Evolutionary conservation across 2,888 invertebrate genomes (phyloP).

Genomic region (Clunio marinus): DNA sequence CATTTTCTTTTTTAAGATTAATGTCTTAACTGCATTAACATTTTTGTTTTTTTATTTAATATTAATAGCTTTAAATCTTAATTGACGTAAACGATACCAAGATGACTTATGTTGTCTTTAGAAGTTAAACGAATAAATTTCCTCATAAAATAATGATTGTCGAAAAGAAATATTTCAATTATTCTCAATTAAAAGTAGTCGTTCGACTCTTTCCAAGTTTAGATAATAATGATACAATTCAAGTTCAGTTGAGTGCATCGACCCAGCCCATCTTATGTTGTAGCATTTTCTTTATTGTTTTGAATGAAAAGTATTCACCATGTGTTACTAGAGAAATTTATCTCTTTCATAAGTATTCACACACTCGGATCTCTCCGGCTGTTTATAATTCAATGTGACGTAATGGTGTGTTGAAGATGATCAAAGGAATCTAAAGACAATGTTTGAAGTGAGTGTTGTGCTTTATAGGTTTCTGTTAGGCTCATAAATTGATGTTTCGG

Average conservation of each 20-base stretch:
- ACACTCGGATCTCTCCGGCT: too few species aligned
- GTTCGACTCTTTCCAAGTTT: background rate
- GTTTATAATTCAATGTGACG: background rate
- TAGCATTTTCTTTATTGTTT: background rate
- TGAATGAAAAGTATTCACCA: background rate
- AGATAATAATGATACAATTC: slow-evolving; percentile 1
- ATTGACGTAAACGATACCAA: too few species aligned
- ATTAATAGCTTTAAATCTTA: too few species aligned
- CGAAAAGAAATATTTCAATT: background rate
- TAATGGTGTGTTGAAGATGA: background rate
- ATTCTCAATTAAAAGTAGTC: background rate
- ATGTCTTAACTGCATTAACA: too few species aligned
- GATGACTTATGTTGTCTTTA: too few species aligned
- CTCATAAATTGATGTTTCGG: background rate
- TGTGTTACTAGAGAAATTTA: background rate
- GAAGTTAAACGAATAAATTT: too few species aligned
- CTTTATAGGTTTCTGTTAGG: background rate
- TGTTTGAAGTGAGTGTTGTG: background rate
- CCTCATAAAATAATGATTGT: too few species aligned
- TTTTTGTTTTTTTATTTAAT: too few species aligned
- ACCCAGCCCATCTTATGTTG: background rate
- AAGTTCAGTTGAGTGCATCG: slow-evolving; percentile 22
- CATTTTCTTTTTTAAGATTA: too few species aligned
- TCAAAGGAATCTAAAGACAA: background rate
- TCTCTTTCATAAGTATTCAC: too few species aligned